Percentiles rank a stretch among this genome's conserved stretches.
Evolutionary conservation across 2,797 vertebrate genomes (phyloP).

Genomic region (Sebastes steindachneri): DNA sequence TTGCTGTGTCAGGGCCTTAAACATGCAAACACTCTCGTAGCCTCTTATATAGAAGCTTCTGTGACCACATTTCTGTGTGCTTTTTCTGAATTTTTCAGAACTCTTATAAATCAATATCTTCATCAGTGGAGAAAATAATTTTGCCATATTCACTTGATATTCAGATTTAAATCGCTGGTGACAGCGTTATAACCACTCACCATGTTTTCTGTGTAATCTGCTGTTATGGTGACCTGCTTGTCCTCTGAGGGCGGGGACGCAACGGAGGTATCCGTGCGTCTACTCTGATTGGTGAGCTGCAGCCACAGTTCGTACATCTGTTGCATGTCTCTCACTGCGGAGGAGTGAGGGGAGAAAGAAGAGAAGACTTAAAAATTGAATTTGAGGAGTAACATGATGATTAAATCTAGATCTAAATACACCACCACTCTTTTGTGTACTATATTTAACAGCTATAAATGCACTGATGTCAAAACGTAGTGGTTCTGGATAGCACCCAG

Average conservation of each 20-base stretch:
- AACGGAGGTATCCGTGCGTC: slow-evolving; percentile 88
- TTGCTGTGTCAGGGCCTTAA: too few species aligned
- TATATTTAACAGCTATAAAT: background rate
- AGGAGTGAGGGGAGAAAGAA: background rate
- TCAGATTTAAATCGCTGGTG: background rate
- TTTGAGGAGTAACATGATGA: background rate
- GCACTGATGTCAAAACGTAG: background rate
- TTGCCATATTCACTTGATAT: background rate
- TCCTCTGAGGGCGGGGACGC: slow-evolving; percentile 90
- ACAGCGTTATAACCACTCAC: slow-evolving; percentile 74
- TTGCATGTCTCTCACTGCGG: slow-evolving; percentile 96
- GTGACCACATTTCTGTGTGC: too few species aligned
- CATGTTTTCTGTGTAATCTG: slow-evolving; percentile 94
- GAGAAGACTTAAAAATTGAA: background rate
- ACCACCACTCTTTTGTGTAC: too few species aligned
- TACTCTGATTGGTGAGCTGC: slow-evolving; percentile 93
- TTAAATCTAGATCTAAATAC: background rate
- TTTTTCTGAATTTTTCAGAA: too few species aligned
- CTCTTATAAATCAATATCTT: background rate
- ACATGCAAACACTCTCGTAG: too few species aligned
- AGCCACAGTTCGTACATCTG: slow-evolving; percentile 98
- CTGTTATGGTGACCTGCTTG: slow-evolving; percentile 96
- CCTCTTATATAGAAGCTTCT: too few species aligned
- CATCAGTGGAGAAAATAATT: background rate
- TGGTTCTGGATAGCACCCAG: background rate